These are phyloP conservation scores for Forficula auricularia DNA, from an alignment of 1,140 invertebrate genomes.

Conservation along the genomic window DNA sequence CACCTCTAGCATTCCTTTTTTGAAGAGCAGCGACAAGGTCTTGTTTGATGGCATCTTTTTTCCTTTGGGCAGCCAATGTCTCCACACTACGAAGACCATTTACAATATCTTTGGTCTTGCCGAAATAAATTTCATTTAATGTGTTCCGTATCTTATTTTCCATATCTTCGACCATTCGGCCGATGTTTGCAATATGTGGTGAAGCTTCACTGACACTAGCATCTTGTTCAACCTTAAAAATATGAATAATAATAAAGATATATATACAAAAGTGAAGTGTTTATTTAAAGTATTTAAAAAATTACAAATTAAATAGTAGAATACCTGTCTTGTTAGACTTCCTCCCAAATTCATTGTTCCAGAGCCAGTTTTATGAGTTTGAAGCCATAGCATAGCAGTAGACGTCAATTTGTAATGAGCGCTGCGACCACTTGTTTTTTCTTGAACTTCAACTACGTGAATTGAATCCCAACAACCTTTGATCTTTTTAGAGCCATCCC, in stretches of 20 bases:
- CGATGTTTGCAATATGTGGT: constrained; percentile 97
- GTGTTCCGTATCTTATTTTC: constrained; percentile 98
- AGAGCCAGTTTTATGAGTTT: constrained; percentile 89
- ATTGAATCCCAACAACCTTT: constrained; percentile 99
- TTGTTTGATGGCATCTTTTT: constrained; percentile 65
- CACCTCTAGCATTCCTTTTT: constrained; percentile 46
- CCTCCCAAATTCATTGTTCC: constrained; percentile 98
- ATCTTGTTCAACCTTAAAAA: constrained; percentile 71
- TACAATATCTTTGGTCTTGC: constrained; percentile 97
- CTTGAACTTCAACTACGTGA: constrained; percentile 96
- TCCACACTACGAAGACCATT: constrained; percentile 86
- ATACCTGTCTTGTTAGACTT: constrained; percentile 86
- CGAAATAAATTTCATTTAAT: constrained; percentile 97
- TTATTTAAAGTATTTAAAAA: no score
- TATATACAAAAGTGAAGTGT: neutral
- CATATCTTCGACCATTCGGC: constrained; percentile 92
- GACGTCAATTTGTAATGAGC: constrained; percentile 99
- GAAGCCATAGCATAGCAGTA: constrained; percentile 97
- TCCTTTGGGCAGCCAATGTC: constrained; percentile 62
- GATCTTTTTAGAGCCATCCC: constrained; percentile 92
- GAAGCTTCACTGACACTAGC: constrained; percentile 72
- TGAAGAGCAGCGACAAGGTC: constrained; percentile 70
- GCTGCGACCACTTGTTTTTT: constrained; percentile 79
- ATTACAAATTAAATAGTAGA: neutral
- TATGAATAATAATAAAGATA: constrained; percentile 5